Percentiles rank a stretch among this genome's conserved stretches.
phyloP scores from a whole-genome alignment of 2,113 vertebrate species.

The Oxyura jamaicensis region DNA sequence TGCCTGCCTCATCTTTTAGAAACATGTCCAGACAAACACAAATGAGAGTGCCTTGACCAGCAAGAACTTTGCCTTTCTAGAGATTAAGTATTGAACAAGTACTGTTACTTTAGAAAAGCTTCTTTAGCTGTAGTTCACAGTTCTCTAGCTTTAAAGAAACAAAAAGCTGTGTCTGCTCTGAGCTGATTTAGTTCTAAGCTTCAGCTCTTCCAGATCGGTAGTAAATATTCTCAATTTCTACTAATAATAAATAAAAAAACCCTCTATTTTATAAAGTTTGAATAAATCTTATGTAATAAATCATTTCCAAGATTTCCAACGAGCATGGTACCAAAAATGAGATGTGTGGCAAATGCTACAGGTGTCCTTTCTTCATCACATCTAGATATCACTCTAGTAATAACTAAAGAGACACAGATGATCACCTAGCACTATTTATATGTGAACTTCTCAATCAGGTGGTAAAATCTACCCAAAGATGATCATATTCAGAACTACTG shows the following conservation, averaged over 20 bases:
- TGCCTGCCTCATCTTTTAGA: neutral
- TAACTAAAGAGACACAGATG: neutral
- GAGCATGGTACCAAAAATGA: neutral
- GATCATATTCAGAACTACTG: neutral
- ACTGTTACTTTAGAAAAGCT: neutral
- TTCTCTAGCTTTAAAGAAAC: neutral
- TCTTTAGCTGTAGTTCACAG: neutral
- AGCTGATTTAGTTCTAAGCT: neutral
- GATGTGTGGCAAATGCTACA: neutral
- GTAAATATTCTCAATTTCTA: neutral
- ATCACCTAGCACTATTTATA: neutral
- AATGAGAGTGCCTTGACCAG: neutral
- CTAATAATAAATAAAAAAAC: neutral
- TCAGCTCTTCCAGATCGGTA: neutral
- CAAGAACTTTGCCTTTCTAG: neutral
- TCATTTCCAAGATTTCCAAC: neutral
- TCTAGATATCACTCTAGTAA: no score
- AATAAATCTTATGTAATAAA: neutral
- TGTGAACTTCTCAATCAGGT: neutral
- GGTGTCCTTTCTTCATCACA: neutral
- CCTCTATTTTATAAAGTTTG: neutral
- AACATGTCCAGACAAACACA: neutral
- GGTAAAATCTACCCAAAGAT: neutral
- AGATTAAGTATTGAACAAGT: neutral
- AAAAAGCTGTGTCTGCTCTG: neutral